Percentiles rank a stretch among this genome's conserved stretches.
phyloP scores from a whole-genome alignment of 1,140 invertebrate species.

The Triops longicaudatus region DNA sequence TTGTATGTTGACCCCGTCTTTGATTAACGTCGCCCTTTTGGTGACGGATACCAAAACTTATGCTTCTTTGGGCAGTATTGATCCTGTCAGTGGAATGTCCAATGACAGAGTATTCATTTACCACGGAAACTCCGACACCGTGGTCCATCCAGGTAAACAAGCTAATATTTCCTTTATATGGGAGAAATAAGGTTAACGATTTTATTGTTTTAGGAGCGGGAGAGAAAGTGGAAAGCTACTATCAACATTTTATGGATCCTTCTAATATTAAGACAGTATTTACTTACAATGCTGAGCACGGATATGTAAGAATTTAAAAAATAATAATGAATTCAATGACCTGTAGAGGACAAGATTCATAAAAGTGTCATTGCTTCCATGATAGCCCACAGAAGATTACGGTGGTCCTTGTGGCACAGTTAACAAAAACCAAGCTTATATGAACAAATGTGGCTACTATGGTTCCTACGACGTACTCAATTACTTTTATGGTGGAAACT shows the following conservation, averaged over 20 bases:
- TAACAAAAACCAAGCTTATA: constrained; percentile 31
- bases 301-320: constrained; percentile 33
- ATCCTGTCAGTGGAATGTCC: constrained; percentile 35
- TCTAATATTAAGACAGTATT: constrained; percentile 36
- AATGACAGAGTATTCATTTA: constrained; percentile 39
- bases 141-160: constrained; percentile 38
- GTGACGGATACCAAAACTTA: constrained; percentile 32
- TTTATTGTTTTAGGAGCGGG: constrained; percentile 33
- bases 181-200: neutral
- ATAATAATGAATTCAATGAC: neutral
- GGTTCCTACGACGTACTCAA: constrained; percentile 40
- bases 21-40: constrained; percentile 33
- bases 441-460: constrained; percentile 41
- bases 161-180: too few relatives aligned
- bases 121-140: constrained; percentile 37
- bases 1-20: constrained; percentile 37
- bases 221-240: constrained; percentile 36
- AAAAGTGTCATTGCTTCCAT: neutral
- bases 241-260: constrained; percentile 34
- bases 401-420: constrained; percentile 36
- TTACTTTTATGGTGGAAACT: constrained; percentile 38
- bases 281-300: constrained; percentile 36
- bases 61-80: constrained; percentile 35
- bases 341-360: neutral
- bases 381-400: constrained; percentile 40